Percentiles rank a stretch among this genome's conserved stretches.
Conservation (phyloP, 2,113 vertebrate species). For the Forbesichthys agassizii region DNA sequence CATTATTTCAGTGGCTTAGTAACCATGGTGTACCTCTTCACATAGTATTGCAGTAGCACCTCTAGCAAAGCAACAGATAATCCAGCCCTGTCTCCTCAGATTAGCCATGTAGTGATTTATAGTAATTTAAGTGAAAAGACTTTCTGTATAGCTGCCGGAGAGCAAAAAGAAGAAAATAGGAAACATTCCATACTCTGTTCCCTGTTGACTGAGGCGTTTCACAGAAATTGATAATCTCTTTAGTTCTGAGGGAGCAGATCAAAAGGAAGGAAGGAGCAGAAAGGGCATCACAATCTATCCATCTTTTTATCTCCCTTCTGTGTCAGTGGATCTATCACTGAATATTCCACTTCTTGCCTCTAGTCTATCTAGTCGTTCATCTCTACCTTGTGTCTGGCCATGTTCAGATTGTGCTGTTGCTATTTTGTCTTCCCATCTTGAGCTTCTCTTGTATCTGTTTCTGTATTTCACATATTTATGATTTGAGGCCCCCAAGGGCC, state of each 20-base stretch:
- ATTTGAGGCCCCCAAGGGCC: conserved; percentile 50
- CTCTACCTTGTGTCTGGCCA: conserved; percentile 39
- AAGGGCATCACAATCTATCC: conserved; percentile 49
- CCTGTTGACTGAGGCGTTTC: conserved; percentile 55
- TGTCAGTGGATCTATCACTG: conserved; percentile 39
- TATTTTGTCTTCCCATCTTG: conserved; percentile 47
- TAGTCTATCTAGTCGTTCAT: conserved; percentile 57
- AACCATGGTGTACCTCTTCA: not conserved
- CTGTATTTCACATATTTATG: conserved; percentile 31
- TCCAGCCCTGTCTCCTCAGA: not conserved
- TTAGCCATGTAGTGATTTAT: conserved; percentile 19
- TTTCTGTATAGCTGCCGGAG: conserved; percentile 23
- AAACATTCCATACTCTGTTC: conserved; percentile 48
- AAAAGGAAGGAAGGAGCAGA: conserved; percentile 54
- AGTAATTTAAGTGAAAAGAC: conserved; percentile 11
- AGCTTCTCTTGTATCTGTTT: conserved; percentile 23
- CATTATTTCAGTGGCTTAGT: not conserved
- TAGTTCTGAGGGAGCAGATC: conserved; percentile 51
- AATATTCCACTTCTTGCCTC: conserved; percentile 43
- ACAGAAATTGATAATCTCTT: conserved; percentile 58
- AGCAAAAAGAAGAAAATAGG: conserved; percentile 37
- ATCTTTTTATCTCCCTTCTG: conserved; percentile 48
- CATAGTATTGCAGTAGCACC: not conserved
- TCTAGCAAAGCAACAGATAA: not conserved
- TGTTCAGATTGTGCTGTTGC: conserved; percentile 48